Conservation (phyloP, 2,888 invertebrate genomes). For the Alloplasta piceator region DNA sequence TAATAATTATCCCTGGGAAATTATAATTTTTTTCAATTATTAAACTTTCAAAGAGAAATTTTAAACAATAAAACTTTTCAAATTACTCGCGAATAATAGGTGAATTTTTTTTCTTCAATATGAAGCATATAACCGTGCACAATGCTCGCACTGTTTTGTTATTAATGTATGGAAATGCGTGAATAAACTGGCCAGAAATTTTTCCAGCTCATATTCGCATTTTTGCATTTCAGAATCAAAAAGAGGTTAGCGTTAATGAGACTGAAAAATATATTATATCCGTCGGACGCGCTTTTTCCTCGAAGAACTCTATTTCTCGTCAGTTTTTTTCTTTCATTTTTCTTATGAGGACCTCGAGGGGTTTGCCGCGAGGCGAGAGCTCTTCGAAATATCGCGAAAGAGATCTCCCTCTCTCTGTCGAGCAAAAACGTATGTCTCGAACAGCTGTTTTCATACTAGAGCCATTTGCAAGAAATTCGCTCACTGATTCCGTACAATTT, state of each 20-base stretch:
- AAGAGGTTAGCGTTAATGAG: constrained; percentile 57
- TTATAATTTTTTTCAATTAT: no score
- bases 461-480: no score
- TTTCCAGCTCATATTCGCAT: constrained; percentile 11
- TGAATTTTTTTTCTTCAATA: no score
- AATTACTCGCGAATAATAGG: no score
- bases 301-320: constrained; percentile 29
- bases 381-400: constrained; percentile 5
- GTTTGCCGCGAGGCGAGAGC: constrained; percentile 2
- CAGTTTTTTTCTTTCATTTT: constrained; percentile 14
- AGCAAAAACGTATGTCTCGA: constrained; percentile 33
- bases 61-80: no score
- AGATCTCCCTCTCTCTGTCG: constrained; percentile 12
- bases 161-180: no score
- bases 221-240: background rate
- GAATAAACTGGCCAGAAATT: no score
- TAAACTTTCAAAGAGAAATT: no score
- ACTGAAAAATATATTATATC: constrained; percentile 41
- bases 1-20: no score
- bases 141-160: no score
- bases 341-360: constrained; percentile 20
- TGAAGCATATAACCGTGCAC: no score
- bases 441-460: constrained; percentile 43
- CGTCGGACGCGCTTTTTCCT: constrained; percentile 12
- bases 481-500: no score